A percentile compares a stretch with the other conserved stretches of the same genome.
phyloP scores from a whole-genome alignment of 2,113 vertebrate genomes.

The Amia ocellicauda region DNA sequence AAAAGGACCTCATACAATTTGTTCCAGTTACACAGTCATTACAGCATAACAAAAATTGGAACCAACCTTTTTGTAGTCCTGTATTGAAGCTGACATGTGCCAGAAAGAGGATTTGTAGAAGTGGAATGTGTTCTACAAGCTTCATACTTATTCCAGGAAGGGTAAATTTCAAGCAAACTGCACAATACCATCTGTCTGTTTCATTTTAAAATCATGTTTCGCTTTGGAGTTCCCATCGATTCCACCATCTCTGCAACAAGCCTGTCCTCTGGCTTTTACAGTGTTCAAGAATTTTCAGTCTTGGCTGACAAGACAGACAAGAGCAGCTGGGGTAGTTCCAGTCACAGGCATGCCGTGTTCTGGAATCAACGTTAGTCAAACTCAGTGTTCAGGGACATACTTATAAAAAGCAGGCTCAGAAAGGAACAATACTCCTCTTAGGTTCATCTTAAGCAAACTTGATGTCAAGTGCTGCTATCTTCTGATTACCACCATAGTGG shows the following conservation, averaged over 20 bases:
- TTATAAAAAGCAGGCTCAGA: background rate
- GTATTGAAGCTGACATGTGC: conserved; percentile 65
- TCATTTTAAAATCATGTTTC: conserved; percentile 57
- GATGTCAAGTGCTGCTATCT: too few relatives aligned
- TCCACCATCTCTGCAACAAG: conserved; percentile 49
- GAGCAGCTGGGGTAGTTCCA: conserved; percentile 79
- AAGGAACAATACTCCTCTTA: conserved; percentile 19
- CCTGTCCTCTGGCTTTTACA: conserved; percentile 64
- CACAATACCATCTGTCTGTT: conserved; percentile 48
- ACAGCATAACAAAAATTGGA: background rate
- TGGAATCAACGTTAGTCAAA: conserved; percentile 76
- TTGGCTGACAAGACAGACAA: conserved; percentile 70
- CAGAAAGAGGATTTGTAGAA: conserved; percentile 65
- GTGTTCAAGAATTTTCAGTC: conserved; percentile 74
- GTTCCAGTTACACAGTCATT: conserved; percentile 9
- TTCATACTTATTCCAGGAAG: conserved; percentile 74
- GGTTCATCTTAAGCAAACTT: background rate
- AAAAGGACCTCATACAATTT: background rate
- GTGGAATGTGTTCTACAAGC: conserved; percentile 62
- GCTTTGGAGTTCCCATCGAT: conserved; percentile 42
- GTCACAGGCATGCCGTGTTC: conserved; percentile 63
- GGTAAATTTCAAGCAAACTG: conserved; percentile 42
- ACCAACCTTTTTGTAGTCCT: conserved; percentile 81
- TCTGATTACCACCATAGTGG: too few relatives aligned
- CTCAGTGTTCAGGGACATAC: conserved; percentile 43